Conservation (phyloP, 2,113 vertebrate species). For the Athene noctua region DNA sequence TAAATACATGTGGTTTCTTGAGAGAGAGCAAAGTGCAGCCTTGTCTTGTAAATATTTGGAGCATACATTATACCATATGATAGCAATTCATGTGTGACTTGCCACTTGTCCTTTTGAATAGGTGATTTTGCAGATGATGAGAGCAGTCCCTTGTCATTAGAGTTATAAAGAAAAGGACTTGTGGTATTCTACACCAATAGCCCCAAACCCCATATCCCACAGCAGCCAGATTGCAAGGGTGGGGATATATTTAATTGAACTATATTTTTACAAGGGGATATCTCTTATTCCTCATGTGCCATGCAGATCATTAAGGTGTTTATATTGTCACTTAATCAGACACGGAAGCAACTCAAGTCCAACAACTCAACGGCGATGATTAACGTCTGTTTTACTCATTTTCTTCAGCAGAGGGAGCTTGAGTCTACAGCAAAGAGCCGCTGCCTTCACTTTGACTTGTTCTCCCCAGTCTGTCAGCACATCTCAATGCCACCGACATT, state of each 20-base stretch:
- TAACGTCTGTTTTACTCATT: neutral
- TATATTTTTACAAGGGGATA: neutral
- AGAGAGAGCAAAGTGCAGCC: neutral
- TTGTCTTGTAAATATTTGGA: conserved; percentile 28
- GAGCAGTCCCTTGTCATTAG: neutral
- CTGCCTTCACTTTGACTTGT: neutral
- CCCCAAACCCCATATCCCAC: neutral
- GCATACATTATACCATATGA: neutral
- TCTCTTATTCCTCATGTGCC: neutral
- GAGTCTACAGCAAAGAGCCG: conserved; percentile 22
- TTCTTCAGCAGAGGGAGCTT: conserved; percentile 69
- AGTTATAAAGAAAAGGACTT: neutral
- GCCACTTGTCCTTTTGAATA: neutral
- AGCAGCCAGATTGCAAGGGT: neutral
- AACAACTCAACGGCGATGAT: neutral
- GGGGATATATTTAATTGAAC: neutral
- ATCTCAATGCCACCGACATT: neutral
- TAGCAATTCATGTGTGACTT: neutral
- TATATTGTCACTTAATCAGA: neutral
- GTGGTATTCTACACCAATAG: neutral
- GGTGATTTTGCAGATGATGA: conserved; percentile 11
- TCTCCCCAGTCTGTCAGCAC: neutral
- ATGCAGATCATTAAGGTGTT: neutral
- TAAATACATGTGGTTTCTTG: conserved; percentile 35
- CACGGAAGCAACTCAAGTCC: neutral